phyloP scores from a whole-genome alignment of 2,113 vertebrate genomes.

The Romanogobio albipinnatus region DNA sequence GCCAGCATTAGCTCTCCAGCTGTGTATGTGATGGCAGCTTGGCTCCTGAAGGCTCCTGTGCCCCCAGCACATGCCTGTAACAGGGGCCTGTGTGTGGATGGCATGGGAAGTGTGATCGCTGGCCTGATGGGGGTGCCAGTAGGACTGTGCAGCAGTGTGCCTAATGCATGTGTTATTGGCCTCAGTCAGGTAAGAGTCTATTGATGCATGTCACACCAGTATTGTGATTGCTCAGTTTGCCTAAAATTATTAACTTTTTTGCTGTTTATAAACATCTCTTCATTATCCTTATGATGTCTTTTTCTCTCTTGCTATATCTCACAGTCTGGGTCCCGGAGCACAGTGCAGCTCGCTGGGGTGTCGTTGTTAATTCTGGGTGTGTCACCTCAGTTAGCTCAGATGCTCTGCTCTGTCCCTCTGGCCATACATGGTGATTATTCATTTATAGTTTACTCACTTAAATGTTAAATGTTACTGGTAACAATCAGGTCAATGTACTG shows the following conservation, averaged over 20 bases:
- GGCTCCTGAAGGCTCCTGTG: slow-evolving; percentile 66
- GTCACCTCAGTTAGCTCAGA: slow-evolving; percentile 74
- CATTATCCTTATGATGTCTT: neutral
- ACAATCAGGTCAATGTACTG: too few relatives aligned
- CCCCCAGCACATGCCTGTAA: slow-evolving; percentile 73
- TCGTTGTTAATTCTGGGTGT: slow-evolving; percentile 74
- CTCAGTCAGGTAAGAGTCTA: slow-evolving; percentile 78
- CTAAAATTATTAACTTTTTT: neutral
- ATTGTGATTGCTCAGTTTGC: neutral
- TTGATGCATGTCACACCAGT: neutral
- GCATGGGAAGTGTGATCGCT: slow-evolving; percentile 77
- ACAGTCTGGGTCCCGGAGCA: slow-evolving; percentile 75
- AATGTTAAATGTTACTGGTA: too few relatives aligned
- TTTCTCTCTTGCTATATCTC: neutral
- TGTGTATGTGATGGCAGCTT: slow-evolving; percentile 78
- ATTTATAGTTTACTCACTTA: slow-evolving; percentile 12
- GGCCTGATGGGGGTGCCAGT: slow-evolving; percentile 78
- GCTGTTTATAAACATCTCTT: neutral
- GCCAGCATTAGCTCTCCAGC: slow-evolving; percentile 78
- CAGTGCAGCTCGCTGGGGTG: slow-evolving; percentile 71
- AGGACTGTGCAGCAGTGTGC: slow-evolving; percentile 77
- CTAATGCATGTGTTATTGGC: slow-evolving; percentile 73
- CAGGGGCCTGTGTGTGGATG: slow-evolving; percentile 80
- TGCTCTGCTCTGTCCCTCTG: slow-evolving; percentile 76
- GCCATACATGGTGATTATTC: slow-evolving; percentile 75